Base-by-base conservation (phyloP, 2,888 invertebrate genomes). In the Atrina japonica region DNA sequence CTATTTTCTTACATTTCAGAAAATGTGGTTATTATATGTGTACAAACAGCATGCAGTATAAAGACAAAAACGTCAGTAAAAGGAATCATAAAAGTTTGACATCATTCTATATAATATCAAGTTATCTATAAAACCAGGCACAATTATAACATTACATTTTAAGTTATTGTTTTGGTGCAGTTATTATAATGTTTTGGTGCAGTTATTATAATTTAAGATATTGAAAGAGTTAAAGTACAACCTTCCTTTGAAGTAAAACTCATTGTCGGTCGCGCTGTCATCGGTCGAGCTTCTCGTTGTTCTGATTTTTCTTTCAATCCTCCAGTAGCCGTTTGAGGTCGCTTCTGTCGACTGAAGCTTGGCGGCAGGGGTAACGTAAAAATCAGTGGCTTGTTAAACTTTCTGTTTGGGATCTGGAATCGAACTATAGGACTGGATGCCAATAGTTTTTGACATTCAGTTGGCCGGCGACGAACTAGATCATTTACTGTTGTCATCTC, bases 291-390 rank as follows among this genome's bases (percentile, higher is more conserved):
- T 11, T 59, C 49, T 2, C 41, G n/a, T 2, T 49, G 23, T 5
- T 77, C 70, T 2, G 53, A 27, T 58, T 35, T 52, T 52, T 65
- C 50, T 47, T 52, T 40, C 52, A 21, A 16, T 35, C 35, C 66
- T 9, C 25, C 45, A n/a, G 61, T 52, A 7, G 47, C 53, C 16
- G 87, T 86, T 18, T 63, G 66, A 1, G 88, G 88, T 23, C 88
- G 68, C 43, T 80, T 75, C 27, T 73, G 75, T 35, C 78, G 73
- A 6, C 73, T 53, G 23, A 81, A 75, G 49, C 76, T 78, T 9
- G 83, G 85, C 0, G 88, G 87, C 5, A 86, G 71, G 0, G 88
- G 88, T 21, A 88, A 52, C 3, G 82, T 82, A n/a, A 87, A 61
- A 1, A 72, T 73, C 35, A 88, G 47, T 0, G 86, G 81, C 59